Conservation (phyloP, 2,797 vertebrate genomes). For the Molossus molossus region DNA sequence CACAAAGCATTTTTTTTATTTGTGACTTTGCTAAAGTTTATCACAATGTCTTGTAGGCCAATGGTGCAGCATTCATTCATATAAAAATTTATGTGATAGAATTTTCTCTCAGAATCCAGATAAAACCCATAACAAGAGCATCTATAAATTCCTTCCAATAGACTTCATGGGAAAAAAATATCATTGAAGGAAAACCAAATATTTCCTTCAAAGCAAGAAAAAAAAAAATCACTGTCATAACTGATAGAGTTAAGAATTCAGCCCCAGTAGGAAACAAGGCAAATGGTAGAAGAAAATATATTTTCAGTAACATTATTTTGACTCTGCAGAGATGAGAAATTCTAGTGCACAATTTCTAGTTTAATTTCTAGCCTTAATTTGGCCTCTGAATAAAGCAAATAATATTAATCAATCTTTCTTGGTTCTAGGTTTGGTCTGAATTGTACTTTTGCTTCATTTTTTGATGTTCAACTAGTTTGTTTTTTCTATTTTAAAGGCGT, state of each 20-base stretch:
- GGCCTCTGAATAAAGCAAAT: conserved; percentile 7
- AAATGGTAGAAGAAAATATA: background rate
- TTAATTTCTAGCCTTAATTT: conserved; percentile 24
- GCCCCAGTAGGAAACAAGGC: background rate
- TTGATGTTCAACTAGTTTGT: background rate
- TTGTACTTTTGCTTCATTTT: background rate
- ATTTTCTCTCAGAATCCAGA: conserved; percentile 37
- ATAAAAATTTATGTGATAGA: background rate
- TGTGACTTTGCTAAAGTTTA: conserved; percentile 22
- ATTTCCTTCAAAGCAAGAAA: background rate
- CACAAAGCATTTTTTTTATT: background rate
- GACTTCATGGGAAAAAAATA: background rate
- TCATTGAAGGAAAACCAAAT: conserved; percentile 24
- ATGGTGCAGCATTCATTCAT: background rate
- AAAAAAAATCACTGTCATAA: background rate
- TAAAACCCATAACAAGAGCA: background rate
- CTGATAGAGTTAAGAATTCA: background rate
- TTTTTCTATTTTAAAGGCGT: background rate
- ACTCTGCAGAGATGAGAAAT: background rate
- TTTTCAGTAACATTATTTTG: background rate
- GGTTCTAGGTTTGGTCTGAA: background rate
- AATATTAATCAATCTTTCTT: background rate
- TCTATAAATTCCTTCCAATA: conserved; percentile 27
- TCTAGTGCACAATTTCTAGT: background rate
- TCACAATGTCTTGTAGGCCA: background rate